Evolutionary conservation across 2,113 vertebrate species (phyloP), one percentile per base, ranked within the genome.

Genomic region (Catharus fuscescens): DNA sequence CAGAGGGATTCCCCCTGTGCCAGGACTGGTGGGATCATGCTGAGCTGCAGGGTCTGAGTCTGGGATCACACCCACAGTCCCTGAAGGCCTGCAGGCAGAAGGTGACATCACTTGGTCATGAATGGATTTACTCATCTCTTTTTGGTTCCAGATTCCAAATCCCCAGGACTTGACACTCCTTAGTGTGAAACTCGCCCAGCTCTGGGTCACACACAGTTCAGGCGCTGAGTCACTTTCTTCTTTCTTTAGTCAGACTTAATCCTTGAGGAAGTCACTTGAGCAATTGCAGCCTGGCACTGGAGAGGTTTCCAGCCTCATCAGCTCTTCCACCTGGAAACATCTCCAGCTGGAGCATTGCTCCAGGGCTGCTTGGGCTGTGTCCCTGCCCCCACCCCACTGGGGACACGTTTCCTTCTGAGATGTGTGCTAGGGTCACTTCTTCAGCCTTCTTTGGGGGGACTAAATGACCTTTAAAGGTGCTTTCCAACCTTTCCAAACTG

Each of bases 1-100:
- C 2, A 4, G 3, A 21, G 23, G 66, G 52, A 34, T 40, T 45
- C 1, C 1, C 1, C 19, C 17, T 2, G 44, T n/a, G 65, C 15
- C 47, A 8, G 80, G 47, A 28, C 44, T 47, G 60, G 8, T 3
- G 24, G 67, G 61, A 20, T 14, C 84, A 7, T 8, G 24, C 18
- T 5, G 18, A 34, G 38, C 70, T 5, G 48, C 6, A 23, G 72
- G 36, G 19, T 25, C 71, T 62, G 64, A 13, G 4, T 13, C 21
- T 48, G 42, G 5, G 15, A 6, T 25, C 24, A 45, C 18, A n/a
- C 9, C 24, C 47, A 3, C 16, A 7, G 71, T 9, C 2, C 3
- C 79, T 59, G 56, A 13, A 29, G 64, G 23, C 8, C 28, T 17
- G 47, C 19, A 4, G 53, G 78, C 57, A 61, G 69, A 25, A 29